Percentiles rank a stretch among this genome's conserved stretches.
Evolutionary conservation across 2,797 vertebrate species (phyloP).

Genomic region (Sebastolobus alascanus): DNA sequence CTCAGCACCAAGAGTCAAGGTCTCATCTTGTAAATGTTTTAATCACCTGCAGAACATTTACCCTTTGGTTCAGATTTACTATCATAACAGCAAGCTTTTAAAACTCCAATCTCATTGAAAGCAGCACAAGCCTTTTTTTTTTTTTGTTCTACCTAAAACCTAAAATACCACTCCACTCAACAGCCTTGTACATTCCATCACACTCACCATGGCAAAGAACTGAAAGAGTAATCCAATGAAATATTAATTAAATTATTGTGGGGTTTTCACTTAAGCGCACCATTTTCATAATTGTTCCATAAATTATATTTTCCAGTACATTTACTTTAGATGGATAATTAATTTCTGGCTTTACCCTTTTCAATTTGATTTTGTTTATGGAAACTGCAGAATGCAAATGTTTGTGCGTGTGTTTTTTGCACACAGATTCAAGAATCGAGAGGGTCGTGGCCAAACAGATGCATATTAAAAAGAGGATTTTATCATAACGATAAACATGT

Average conservation of each 20-base stretch:
- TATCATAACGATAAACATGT: not conserved
- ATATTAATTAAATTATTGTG: conserved; percentile 94
- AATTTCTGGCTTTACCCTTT: conserved; percentile 94
- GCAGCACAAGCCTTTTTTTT: conserved; percentile 43
- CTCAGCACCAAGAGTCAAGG: conserved; percentile 71
- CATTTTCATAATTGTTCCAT: conserved; percentile 92
- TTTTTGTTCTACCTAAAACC: conserved; percentile 56
- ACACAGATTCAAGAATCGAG: conserved; percentile 24
- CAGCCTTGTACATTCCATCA: conserved; percentile 64
- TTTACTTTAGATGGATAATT: conserved; percentile 97
- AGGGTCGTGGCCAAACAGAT: conserved; percentile 23
- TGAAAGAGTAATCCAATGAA: conserved; percentile 93
- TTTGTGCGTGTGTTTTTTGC: conserved; percentile 41
- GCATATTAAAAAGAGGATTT: conserved; percentile 7
- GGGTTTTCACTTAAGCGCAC: conserved; percentile 92
- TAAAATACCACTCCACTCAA: conserved; percentile 74
- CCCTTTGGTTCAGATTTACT: conserved; percentile 55
- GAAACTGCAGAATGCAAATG: conserved; percentile 77
- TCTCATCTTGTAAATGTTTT: conserved; percentile 81
- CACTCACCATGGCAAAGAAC: conserved; percentile 69
- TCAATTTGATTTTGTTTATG: conserved; percentile 89
- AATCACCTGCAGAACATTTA: conserved; percentile 74
- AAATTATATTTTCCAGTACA: conserved; percentile 99
- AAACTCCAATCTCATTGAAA: conserved; percentile 75
- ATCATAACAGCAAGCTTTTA: conserved; percentile 59